phyloP scores from a whole-genome alignment of 2,888 invertebrate genomes.

The Hoplodrina blanda region DNA sequence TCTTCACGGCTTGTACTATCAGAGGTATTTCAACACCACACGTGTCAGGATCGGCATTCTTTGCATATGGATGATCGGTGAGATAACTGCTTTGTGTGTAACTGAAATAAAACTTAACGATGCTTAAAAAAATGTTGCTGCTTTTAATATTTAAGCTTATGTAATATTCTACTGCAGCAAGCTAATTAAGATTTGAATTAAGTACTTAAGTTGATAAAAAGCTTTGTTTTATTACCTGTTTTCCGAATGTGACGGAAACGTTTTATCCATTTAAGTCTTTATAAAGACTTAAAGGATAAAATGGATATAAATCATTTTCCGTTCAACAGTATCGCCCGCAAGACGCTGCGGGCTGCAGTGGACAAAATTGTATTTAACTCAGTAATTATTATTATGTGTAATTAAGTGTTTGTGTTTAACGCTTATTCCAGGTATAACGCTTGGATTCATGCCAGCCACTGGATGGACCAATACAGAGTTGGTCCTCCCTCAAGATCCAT shows the following conservation, averaged over 20 bases:
- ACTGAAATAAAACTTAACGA: neutral
- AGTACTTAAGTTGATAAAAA: neutral
- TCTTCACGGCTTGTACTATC: conserved; percentile 91
- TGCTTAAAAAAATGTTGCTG: neutral
- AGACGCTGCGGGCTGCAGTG: neutral
- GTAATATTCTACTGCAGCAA: neutral
- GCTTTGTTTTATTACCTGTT: neutral
- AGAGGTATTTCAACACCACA: conserved; percentile 91
- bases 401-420: conserved; percentile 61
- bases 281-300: too few relatives aligned
- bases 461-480: conserved; percentile 88
- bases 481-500: conserved; percentile 69
- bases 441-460: conserved; percentile 91
- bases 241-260: neutral
- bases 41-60: conserved; percentile 90
- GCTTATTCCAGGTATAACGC: conserved; percentile 84
- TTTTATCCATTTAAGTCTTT: neutral
- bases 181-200: neutral
- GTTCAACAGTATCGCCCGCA: neutral
- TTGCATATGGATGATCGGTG: conserved; percentile 91
- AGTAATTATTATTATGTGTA: conserved; percentile 35
- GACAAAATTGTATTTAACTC: conserved; percentile 27
- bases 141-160: neutral
- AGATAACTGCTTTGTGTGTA: conserved; percentile 54
- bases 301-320: neutral